Evolutionary conservation across 2,113 vertebrate species (phyloP).

Genomic region (Anhinga anhinga): DNA sequence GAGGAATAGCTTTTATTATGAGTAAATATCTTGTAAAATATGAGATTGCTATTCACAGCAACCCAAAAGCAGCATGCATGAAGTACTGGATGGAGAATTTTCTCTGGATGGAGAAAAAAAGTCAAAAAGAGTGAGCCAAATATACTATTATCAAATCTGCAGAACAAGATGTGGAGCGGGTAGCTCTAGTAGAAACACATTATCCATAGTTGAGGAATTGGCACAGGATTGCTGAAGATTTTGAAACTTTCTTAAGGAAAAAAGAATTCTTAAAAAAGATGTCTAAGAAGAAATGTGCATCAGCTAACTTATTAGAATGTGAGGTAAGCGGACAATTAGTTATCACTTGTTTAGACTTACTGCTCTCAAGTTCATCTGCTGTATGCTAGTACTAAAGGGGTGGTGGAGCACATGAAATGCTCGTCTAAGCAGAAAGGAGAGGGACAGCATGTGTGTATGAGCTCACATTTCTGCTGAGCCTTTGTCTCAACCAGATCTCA

Average conservation of each 20-base stretch:
- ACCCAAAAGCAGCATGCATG: not conserved
- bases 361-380: not conserved
- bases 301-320: not conserved
- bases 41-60: not conserved
- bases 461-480: not conserved
- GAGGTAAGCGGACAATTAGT: not conserved
- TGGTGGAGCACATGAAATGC: not conserved
- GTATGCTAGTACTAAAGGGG: not conserved
- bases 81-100: not conserved
- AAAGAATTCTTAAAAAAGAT: not conserved
- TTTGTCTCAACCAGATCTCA: not conserved
- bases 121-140: not conserved
- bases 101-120: not conserved
- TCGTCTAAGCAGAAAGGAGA: not conserved
- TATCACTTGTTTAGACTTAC: not conserved
- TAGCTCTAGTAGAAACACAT: not conserved
- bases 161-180: not conserved
- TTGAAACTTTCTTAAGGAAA: not conserved
- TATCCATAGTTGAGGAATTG: not conserved
- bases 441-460: not conserved
- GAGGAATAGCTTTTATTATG: not conserved
- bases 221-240: not conserved
- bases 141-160: not conserved
- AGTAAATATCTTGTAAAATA: not conserved
- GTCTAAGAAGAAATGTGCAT: not conserved